Conservation (phyloP, 2,888 invertebrate genomes). For the Machimus rusticus region DNA sequence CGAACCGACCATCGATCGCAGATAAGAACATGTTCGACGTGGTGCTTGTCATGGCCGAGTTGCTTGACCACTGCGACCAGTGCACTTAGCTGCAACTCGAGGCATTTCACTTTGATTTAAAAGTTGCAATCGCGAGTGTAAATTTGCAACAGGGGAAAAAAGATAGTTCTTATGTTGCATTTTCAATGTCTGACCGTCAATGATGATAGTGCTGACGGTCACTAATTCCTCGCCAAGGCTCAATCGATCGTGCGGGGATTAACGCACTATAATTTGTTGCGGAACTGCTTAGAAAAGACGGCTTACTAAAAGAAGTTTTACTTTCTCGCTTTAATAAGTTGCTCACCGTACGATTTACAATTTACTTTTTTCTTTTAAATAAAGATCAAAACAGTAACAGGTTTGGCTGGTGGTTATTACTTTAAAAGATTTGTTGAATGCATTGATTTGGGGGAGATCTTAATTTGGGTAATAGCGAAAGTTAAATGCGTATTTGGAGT, state of each 20-base stretch:
- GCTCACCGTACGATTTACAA: background rate
- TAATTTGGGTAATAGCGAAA: background rate
- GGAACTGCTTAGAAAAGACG: background rate
- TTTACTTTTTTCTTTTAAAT: background rate
- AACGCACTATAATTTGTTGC: background rate
- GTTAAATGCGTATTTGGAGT: background rate
- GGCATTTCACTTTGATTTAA: constrained; percentile 32
- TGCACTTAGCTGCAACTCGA: background rate
- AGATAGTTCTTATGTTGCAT: background rate
- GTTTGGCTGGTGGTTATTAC: background rate
- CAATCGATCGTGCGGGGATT: background rate
- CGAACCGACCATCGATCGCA: constrained; percentile 7
- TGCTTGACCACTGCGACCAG: background rate
- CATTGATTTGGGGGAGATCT: background rate
- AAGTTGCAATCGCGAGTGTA: background rate
- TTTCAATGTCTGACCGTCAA: background rate
- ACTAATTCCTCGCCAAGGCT: background rate
- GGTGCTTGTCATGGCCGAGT: background rate
- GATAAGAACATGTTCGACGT: constrained; percentile 35
- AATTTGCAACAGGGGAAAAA: background rate
- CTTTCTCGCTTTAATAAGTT: background rate
- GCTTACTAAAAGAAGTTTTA: background rate
- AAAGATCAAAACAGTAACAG: background rate
- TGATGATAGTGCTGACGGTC: background rate
- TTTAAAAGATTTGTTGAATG: background rate